Conservation (phyloP, 2,113 vertebrate species). For the Catagonus wagneri region DNA sequence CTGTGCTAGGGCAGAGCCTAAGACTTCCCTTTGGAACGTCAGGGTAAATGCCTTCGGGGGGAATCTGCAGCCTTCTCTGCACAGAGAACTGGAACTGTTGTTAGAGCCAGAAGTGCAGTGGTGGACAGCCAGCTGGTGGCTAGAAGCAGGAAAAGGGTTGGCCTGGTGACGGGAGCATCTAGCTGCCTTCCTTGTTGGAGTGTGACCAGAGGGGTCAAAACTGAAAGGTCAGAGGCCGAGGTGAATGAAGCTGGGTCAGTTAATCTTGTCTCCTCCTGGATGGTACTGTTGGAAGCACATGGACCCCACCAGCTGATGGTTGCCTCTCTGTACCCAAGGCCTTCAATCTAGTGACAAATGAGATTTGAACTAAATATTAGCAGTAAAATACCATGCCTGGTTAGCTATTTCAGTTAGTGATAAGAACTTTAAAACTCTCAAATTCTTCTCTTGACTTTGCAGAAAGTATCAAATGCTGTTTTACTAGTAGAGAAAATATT, state of each 20-base stretch:
- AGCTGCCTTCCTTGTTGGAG: background rate
- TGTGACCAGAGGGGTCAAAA: background rate
- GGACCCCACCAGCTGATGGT: background rate
- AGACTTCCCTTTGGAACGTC: background rate
- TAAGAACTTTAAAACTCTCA: background rate
- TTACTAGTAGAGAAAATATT: background rate
- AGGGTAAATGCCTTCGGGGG: background rate
- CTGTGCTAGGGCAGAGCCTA: background rate
- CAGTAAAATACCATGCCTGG: background rate
- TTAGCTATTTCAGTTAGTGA: background rate
- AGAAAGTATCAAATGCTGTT: background rate
- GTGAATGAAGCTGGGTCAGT: background rate
- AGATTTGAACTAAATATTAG: background rate
- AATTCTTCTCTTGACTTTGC: constrained; percentile 12
- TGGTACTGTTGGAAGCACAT: background rate
- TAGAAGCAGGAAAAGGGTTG: background rate
- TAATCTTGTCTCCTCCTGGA: background rate
- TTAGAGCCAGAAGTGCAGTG: background rate
- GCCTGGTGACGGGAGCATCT: background rate
- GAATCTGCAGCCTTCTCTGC: background rate
- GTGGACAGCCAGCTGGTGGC: background rate
- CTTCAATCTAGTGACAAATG: background rate
- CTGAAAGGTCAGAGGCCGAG: background rate
- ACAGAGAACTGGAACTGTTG: background rate
- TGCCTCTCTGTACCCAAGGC: background rate